phyloP scores from a whole-genome alignment of 2,888 invertebrate species.

The Meliscaeva auricollis region DNA sequence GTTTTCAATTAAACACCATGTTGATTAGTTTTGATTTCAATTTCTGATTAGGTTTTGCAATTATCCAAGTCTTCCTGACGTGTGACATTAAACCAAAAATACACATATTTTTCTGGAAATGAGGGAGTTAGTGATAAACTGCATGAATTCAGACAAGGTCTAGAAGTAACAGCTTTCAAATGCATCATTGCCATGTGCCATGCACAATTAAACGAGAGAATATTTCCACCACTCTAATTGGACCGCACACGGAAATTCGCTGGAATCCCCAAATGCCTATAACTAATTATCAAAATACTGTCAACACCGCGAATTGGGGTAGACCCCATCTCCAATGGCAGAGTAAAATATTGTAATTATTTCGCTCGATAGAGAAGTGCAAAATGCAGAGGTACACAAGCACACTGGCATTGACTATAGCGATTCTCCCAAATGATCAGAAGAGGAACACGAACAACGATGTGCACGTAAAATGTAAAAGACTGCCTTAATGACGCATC shows the following conservation, averaged over 20 bases:
- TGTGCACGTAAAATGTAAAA: slow-evolving; percentile 46
- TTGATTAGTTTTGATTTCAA: slow-evolving; percentile 43
- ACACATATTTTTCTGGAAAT: not conserved
- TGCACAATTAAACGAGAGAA: slow-evolving; percentile 60
- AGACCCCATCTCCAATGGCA: slow-evolving; percentile 36
- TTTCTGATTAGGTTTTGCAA: slow-evolving; percentile 36
- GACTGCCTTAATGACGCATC: slow-evolving; percentile 62
- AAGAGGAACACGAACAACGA: slow-evolving; percentile 33
- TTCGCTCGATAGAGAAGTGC: slow-evolving; percentile 37
- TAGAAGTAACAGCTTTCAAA: slow-evolving; percentile 42
- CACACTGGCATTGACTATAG: not conserved
- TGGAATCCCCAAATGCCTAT: slow-evolving; percentile 70
- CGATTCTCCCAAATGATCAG: slow-evolving; percentile 21
- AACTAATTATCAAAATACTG: slow-evolving; percentile 73
- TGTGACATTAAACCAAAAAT: slow-evolving; percentile 41
- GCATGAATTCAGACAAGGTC: slow-evolving; percentile 41
- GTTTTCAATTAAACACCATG: slow-evolving; percentile 2
- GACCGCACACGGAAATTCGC: slow-evolving; percentile 73
- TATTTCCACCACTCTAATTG: slow-evolving; percentile 62
- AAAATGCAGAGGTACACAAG: not conserved
- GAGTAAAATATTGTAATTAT: slow-evolving; percentile 58
- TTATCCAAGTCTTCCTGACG: slow-evolving; percentile 32
- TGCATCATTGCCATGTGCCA: slow-evolving; percentile 54
- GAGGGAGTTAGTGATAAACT: slow-evolving; percentile 20
- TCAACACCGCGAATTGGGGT: slow-evolving; percentile 56